Percentiles rank a stretch among this genome's conserved stretches.
Conservation (phyloP, 2,888 invertebrate species). For the Alentia gelatinosa region DNA sequence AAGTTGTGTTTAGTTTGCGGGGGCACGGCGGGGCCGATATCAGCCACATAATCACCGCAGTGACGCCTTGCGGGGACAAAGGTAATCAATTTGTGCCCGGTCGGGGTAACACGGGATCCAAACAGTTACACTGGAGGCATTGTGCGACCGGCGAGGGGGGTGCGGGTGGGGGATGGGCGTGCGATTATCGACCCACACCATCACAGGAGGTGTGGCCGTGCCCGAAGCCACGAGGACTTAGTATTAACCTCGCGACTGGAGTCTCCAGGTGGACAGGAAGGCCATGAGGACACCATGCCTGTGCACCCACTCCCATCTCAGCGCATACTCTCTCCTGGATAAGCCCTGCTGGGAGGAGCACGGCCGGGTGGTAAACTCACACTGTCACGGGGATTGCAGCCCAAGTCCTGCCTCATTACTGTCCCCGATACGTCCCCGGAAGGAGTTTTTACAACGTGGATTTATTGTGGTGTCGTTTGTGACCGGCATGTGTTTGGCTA, state of each 20-base stretch:
- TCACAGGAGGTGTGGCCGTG: slow-evolving; percentile 19
- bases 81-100: slow-evolving; percentile 12
- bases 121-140: slow-evolving; percentile 34
- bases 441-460: too few relatives aligned
- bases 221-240: not conserved
- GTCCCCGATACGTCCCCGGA: not conserved
- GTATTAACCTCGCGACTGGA: not conserved
- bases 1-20: slow-evolving; percentile 2
- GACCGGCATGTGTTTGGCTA: too few relatives aligned
- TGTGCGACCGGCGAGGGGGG: not conserved
- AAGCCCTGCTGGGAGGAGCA: too few relatives aligned
- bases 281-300: not conserved
- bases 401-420: not conserved
- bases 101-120: not conserved
- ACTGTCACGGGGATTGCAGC: not conserved
- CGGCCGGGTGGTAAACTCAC: too few relatives aligned
- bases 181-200: slow-evolving; percentile 2
- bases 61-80: not conserved
- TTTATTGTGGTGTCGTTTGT: too few relatives aligned
- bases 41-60: not conserved
- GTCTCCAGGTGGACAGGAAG: not conserved
- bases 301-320: not conserved
- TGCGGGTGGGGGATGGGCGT: not conserved
- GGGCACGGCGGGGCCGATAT: not conserved
- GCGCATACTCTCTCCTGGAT: too few relatives aligned